Conservation (phyloP, 2,888 invertebrate species). For the Dilophus febrilis region DNA sequence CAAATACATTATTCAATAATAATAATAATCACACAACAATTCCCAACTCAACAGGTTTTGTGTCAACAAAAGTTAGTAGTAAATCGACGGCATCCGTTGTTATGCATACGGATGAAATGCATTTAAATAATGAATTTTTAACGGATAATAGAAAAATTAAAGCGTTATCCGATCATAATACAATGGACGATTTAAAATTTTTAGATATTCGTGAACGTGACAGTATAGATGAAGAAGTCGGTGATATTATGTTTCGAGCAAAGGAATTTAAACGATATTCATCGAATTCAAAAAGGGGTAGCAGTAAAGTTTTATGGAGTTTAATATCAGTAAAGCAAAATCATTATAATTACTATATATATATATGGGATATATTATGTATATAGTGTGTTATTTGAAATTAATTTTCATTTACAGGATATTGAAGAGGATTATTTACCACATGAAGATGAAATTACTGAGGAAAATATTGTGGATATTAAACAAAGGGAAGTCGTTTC, state of each 20-base stretch:
- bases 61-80: too few relatives aligned
- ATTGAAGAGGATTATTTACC: conserved; percentile 1
- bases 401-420: not conserved
- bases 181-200: not conserved
- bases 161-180: not conserved
- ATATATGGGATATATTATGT: not conserved
- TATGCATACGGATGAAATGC: too few relatives aligned
- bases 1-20: not conserved
- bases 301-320: conserved; percentile 3
- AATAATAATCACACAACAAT: not conserved
- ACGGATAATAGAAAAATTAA: too few relatives aligned
- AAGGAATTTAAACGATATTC: not conserved
- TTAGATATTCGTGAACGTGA: not conserved
- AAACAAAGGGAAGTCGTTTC: not conserved
- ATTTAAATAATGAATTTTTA: too few relatives aligned
- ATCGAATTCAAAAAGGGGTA: not conserved
- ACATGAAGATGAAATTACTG: conserved; percentile 1
- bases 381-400: not conserved
- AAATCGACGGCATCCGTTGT: too few relatives aligned
- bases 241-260: not conserved
- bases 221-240: not conserved
- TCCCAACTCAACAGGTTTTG: too few relatives aligned
- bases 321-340: conserved; percentile 2
- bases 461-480: not conserved
- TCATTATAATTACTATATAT: too few relatives aligned